Evolutionary conservation across 2,113 vertebrate genomes (phyloP), one percentile per base, ranked within the genome.

Genomic region (Psilopogon haemacephalus): DNA sequence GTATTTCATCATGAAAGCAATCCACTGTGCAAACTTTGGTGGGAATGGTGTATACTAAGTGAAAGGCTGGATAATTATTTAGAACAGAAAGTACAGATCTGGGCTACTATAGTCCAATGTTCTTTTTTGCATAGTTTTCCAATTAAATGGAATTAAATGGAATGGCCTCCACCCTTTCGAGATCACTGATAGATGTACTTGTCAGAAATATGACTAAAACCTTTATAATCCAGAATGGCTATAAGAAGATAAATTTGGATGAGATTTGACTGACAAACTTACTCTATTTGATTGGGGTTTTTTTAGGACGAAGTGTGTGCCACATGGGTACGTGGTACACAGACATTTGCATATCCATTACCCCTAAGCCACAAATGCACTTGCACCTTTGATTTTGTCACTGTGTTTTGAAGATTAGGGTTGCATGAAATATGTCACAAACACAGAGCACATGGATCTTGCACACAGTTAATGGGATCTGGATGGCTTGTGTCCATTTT

Each of bases 301-400:
- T 95, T 97, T 87, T 82, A 97, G 96, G 95, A 81, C 69, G 30
- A 84, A 96, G 96, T 23, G 50, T 97, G 33, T 92, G 93, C 84
- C 94, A 97, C 84, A 83, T 96, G 84, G 97, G 97, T 97, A 97
- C 94, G 97, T 96, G 46, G 24, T 86, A 38, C 56, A 70, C 5
- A 42, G 48, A 69, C 37, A 62, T 40, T 60, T 79, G 33, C 27
- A 76, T 20, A 11, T 50, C 3, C 75, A 8, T 69, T 55, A 86
- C 44, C 28, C 42, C 7, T 24, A 15, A 48, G 18, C 30, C 3
- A 1, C 68, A 55, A 69, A 94, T 60, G 33, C 74, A 95, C 77
- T 73, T 83, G 11, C 71, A 79, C 33, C 12, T 86, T 26, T 75
- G 76, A 14, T 42, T 91, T 75, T 92, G 17, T 83, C 89, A 94